These are phyloP conservation scores for Stigmatopora nigra DNA, from an alignment of 2,113 vertebrate species.

Conservation along the genomic window DNA sequence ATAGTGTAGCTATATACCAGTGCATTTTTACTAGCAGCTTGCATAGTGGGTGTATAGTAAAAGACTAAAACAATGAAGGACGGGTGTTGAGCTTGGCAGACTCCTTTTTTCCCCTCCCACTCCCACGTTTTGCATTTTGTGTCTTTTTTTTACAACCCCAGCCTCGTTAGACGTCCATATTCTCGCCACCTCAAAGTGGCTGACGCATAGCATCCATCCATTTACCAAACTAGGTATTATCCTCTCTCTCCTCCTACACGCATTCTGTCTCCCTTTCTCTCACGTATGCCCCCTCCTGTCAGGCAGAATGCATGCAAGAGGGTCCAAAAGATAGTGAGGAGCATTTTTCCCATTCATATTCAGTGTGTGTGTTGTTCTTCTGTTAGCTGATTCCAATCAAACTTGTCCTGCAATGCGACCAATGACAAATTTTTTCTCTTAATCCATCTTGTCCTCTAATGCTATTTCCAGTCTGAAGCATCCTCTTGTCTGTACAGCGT, in stretches of 20 bases:
- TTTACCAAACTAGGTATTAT: constrained; percentile 20
- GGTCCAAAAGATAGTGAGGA: constrained; percentile 24
- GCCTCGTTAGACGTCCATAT: constrained; percentile 1
- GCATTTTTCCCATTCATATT: background rate
- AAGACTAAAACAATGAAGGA: constrained; percentile 45
- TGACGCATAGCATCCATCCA: constrained; percentile 6
- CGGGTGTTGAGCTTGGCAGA: constrained; percentile 44
- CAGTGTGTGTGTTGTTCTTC: background rate
- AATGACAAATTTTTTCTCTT: background rate
- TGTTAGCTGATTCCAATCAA: background rate
- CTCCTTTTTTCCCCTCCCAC: constrained; percentile 42
- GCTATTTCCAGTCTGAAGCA: constrained; percentile 8
- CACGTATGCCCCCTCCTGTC: constrained; percentile 56
- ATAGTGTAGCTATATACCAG: no score
- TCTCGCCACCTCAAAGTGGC: background rate
- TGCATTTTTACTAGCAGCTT: background rate
- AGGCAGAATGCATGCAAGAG: constrained; percentile 32
- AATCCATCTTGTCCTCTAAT: background rate
- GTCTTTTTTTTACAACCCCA: constrained; percentile 37
- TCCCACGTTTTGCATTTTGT: background rate
- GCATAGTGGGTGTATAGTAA: background rate
- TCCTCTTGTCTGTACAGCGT: background rate
- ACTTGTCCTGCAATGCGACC: background rate
- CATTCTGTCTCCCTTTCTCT: constrained; percentile 21
- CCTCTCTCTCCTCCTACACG: constrained; percentile 31